Base-by-base conservation (phyloP, 2,888 invertebrate species). In the Spisula subtruncata region DNA sequence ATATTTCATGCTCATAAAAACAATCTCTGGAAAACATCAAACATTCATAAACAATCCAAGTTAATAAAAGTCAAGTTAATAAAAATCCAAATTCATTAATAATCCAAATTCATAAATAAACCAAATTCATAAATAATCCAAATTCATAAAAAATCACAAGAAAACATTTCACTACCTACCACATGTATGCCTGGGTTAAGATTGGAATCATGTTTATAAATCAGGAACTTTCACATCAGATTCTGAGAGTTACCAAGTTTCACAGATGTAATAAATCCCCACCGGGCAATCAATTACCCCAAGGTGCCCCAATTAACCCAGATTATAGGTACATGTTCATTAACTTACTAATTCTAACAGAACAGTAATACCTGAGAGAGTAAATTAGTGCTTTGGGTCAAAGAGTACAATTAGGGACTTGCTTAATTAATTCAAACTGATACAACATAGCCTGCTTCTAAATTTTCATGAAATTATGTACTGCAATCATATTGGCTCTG, bases 131-230 rank as follows among this genome's bases (percentile, higher is more conserved):
- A 41, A 41, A 41, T 41, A 41, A 18, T 56, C 56, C 16, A 56
- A 56, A 18, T 56, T n/a, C 18, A 56, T 56, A 56, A 56, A 56
- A 56, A 56, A 20, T 20, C 18, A 56, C 56, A n/a, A n/a, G 56
- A 20, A n/a, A n/a, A 56, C 20, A 56, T 56, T 56, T n/a, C 20
- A 41, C 56, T n/a, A 25, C 4, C 60, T 25, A 66, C 60, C 41
- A 66, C 25, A 25, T 10, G n/a, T 66, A 25, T 66, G 60, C 60
- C 60, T n/a, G n/a, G 25, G 25, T 66, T 66, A 25, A n/a, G 25
- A 66, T 25, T 66, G 60, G 25, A 66, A 66, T 66, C 60, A 66
- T n/a, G 60, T n/a, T 25, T 66, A 12, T 25, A 66, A 66, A 66
- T 25, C 25, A 12, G 60, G 25, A 66, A n/a, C n/a, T 66, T 66